Conservation (phyloP, 2,113 vertebrate species). For the Crotalus tigris region DNA sequence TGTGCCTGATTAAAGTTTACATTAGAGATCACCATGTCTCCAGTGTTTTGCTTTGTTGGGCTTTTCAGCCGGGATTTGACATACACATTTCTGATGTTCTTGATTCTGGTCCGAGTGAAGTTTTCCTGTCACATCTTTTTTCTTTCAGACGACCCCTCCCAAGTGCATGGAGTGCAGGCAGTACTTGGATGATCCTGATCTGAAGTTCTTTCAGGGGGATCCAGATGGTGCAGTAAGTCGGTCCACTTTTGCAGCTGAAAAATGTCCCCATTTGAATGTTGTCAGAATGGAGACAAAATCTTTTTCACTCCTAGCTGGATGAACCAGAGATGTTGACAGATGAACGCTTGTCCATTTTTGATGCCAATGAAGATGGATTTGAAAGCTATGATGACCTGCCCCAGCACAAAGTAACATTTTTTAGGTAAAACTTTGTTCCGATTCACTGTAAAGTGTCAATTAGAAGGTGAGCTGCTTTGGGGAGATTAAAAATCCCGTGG, state of each 20-base stretch:
- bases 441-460: neutral
- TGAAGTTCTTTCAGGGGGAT: slow-evolving; percentile 92
- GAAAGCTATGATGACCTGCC: slow-evolving; percentile 94
- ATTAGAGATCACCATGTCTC: too few species aligned
- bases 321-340: slow-evolving; percentile 93
- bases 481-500: neutral
- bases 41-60: too few species aligned
- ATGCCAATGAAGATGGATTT: slow-evolving; percentile 89
- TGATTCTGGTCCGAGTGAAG: fast-evolving
- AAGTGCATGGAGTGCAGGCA: slow-evolving; percentile 89
- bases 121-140: too few species aligned
- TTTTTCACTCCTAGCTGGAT: slow-evolving; percentile 75
- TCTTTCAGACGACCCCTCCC: slow-evolving; percentile 76
- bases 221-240: slow-evolving; percentile 81
- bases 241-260: fast-evolving
- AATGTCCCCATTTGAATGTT: fast-evolving
- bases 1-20: too few species aligned
- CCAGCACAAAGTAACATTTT: slow-evolving; percentile 91
- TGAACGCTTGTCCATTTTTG: slow-evolving; percentile 89
- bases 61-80: too few species aligned
- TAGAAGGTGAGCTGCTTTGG: neutral
- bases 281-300: fast-evolving
- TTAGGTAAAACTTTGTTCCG: slow-evolving; percentile 73
- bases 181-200: slow-evolving; percentile 89
- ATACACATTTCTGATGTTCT: neutral